phyloP scores from a whole-genome alignment of 2,888 invertebrate genomes.

The Trichogramma evanescens region DNA sequence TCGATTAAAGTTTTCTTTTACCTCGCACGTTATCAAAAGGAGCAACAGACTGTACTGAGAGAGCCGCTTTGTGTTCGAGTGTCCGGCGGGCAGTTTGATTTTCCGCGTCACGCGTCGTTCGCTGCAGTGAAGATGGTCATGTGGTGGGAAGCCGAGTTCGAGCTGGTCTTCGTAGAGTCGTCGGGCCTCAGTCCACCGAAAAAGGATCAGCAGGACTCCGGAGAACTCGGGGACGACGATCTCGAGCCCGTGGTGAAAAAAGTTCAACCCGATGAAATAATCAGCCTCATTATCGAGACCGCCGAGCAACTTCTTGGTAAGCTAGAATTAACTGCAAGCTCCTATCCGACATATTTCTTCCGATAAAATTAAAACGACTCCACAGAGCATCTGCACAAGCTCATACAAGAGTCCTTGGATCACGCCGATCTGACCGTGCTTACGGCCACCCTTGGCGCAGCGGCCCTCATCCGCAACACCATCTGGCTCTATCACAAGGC shows the following conservation, averaged over 20 bases:
- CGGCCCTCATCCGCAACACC: conserved; percentile 70
- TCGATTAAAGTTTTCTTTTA: no score
- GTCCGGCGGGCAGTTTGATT: conserved; percentile 75
- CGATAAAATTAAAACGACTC: background rate
- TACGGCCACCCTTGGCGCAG: conserved; percentile 74
- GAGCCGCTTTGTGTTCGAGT: conserved; percentile 71
- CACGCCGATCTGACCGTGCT: conserved; percentile 76
- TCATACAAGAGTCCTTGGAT: conserved; percentile 78
- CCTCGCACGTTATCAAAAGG: conserved; percentile 42
- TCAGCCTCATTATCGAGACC: conserved; percentile 61
- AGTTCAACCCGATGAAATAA: conserved; percentile 72
- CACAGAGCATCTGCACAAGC: conserved; percentile 66
- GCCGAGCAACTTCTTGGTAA: conserved; percentile 65
- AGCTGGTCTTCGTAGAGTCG: conserved; percentile 65
- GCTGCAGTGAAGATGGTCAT: conserved; percentile 74
- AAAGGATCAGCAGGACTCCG: conserved; percentile 40
- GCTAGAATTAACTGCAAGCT: background rate
- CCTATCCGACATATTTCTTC: background rate
- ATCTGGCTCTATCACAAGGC: conserved; percentile 70
- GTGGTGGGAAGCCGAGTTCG: conserved; percentile 83
- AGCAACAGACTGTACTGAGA: conserved; percentile 68
- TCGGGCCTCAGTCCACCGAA: conserved; percentile 50
- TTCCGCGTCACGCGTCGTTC: conserved; percentile 77
- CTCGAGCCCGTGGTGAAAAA: conserved; percentile 62
- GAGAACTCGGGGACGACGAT: conserved; percentile 40